Evolutionary conservation across 2,888 invertebrate genomes (phyloP), one percentile per base, ranked within the genome.

Genomic region (Hymenopus coronatus): DNA sequence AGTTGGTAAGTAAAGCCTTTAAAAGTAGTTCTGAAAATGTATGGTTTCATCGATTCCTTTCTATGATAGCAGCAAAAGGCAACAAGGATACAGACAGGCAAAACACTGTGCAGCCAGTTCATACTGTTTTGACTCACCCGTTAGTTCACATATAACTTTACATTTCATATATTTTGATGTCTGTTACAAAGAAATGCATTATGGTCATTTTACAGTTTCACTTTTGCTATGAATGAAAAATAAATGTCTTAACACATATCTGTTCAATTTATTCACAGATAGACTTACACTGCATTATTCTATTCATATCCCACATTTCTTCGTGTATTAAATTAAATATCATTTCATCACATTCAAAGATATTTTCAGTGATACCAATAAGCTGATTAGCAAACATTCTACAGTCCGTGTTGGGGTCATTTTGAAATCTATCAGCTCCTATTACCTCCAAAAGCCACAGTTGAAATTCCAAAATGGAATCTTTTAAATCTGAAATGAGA

Each of bases 391-490:
- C 97, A 46, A 96, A 93, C 4, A 94, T 92, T 0, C 96, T 95
- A 90, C 96, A 95, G 88, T 96, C 96, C 0, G 94, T 94, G 91
- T 96, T 95, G 0, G 95, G 93, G 89, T 97, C 97, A 86, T 91
- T 90, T 12, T 89, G 89, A n/a, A 90, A 85, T 0, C 96, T 95
- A 0, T 94, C 90, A 8, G 94, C 94, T 46, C 94, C 94, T 28
- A 95, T 91, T 88, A 95, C 93, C 86, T 96, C 95, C 3, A 94
- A 92, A 82, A 97, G 92, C 97, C 97, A 97, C 46, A 94, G 92
- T 86, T 95, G 93, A 85, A 96, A 93, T 91, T 97, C 97, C 85
- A 95, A 92, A 88, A 97, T 92, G 2, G 95, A 94, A 15, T 95
- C 94, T 8, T 94, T 93, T 91, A 96, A 95, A 88, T 97, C 96